phyloP scores from a whole-genome alignment of 2,113 vertebrate species.

The Castor canadensis region DNA sequence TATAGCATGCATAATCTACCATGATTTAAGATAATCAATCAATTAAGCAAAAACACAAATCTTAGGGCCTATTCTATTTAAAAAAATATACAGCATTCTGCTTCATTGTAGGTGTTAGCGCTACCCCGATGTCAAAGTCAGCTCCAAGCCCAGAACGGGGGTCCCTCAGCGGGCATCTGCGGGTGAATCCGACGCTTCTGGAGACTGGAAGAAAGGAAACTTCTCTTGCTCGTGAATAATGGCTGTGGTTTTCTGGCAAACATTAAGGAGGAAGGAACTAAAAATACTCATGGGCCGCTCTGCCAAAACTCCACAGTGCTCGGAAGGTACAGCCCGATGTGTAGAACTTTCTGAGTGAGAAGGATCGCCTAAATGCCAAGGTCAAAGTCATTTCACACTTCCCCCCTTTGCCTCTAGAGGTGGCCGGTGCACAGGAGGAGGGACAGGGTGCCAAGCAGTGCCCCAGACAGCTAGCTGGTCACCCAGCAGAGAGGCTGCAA shows the following conservation, averaged over 20 bases:
- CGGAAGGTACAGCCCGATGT: constrained; percentile 60
- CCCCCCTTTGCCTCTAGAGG: background rate
- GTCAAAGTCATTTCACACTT: constrained; percentile 37
- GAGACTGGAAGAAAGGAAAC: background rate
- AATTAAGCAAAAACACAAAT: too few relatives aligned
- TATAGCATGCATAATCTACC: background rate
- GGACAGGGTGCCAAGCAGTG: background rate
- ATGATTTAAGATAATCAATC: background rate
- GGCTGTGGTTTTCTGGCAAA: constrained; percentile 67
- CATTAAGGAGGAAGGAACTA: constrained; percentile 75
- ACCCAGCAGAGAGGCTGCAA: background rate
- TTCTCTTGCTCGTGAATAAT: constrained; percentile 59
- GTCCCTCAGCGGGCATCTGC: background rate
- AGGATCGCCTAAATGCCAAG: constrained; percentile 41
- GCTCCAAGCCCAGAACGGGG: background rate
- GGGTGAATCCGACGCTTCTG: constrained; percentile 25
- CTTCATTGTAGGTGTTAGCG: background rate
- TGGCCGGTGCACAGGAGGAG: background rate
- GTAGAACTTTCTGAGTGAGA: constrained; percentile 25
- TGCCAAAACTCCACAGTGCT: constrained; percentile 72
- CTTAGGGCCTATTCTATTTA: background rate
- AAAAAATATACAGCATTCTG: background rate
- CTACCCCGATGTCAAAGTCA: background rate
- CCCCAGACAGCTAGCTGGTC: background rate
- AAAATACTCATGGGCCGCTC: constrained; percentile 73